These are phyloP conservation scores for Drosophila nr. perissopoda DNA, from an alignment of 2,888 invertebrate species.

Conservation along the genomic window DNA sequence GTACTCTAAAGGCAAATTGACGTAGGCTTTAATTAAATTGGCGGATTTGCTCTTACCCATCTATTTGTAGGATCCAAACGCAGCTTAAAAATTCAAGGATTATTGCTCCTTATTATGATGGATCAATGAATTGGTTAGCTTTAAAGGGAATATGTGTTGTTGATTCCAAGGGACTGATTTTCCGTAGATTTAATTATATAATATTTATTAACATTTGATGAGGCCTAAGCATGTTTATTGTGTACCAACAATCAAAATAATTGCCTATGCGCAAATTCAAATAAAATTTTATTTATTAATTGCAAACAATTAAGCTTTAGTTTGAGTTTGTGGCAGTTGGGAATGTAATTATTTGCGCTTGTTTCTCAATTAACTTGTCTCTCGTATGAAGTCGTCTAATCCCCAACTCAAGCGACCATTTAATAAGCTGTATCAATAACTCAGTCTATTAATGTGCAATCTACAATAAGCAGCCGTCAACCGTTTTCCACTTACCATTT, in stretches of 20 bases:
- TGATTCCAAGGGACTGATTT: not conserved
- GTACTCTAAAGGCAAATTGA: not conserved
- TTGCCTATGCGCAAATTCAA: not conserved
- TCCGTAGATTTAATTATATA: not conserved
- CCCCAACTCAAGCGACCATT: conserved; percentile 16
- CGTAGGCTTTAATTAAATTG: not conserved
- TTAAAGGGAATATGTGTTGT: not conserved
- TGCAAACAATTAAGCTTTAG: conserved; percentile 12
- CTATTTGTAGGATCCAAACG: not conserved
- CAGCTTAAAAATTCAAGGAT: not conserved
- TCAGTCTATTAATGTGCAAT: conserved; percentile 46
- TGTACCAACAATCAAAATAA: conserved; percentile 11
- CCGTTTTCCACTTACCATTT: conserved; percentile 8
- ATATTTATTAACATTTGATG: not conserved
- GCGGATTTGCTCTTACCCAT: not conserved
- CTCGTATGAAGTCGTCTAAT: conserved; percentile 1
- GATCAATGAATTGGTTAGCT: not conserved
- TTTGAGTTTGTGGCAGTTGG: conserved; percentile 5
- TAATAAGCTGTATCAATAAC: conserved; percentile 50
- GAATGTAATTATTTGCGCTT: conserved; percentile 38
- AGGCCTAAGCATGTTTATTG: not conserved
- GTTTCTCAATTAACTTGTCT: conserved; percentile 41
- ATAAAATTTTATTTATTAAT: conserved; percentile 13
- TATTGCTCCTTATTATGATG: not conserved
- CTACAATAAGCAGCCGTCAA: conserved; percentile 27